phyloP scores from a whole-genome alignment of 2,888 invertebrate genomes.

The Antitype chi region DNA sequence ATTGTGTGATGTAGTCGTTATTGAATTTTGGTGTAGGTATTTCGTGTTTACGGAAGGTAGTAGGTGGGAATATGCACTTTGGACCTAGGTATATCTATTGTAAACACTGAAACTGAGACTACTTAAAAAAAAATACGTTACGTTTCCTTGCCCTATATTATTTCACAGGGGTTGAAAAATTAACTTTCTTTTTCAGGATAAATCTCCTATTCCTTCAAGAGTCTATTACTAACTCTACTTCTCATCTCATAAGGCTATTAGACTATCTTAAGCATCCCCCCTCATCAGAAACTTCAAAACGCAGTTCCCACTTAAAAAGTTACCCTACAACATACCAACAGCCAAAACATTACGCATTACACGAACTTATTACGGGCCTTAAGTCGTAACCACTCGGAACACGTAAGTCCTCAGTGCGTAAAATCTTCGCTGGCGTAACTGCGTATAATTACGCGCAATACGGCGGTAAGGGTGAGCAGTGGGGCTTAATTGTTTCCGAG shows the following conservation, averaged over 20 bases:
- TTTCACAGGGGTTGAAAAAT: not conserved
- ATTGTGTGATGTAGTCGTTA: slow-evolving; percentile 57
- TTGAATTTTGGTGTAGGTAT: slow-evolving; percentile 27
- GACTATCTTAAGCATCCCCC: slow-evolving; percentile 33
- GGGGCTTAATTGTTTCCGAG: slow-evolving; percentile 84
- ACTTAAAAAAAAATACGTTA: not conserved
- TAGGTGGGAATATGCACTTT: not conserved
- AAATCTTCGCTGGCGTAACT: slow-evolving; percentile 85
- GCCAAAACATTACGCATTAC: slow-evolving; percentile 68
- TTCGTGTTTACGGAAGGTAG: too few relatives aligned
- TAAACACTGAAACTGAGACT: not conserved
- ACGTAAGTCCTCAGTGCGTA: slow-evolving; percentile 81
- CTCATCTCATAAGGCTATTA: slow-evolving; percentile 5
- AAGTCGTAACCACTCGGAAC: slow-evolving; percentile 68
- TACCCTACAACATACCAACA: slow-evolving; percentile 49
- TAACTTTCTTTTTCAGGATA: not conserved
- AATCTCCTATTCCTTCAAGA: not conserved
- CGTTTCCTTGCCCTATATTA: not conserved
- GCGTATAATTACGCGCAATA: slow-evolving; percentile 84
- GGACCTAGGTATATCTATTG: not conserved
- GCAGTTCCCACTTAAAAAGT: slow-evolving; percentile 54
- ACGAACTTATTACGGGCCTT: slow-evolving; percentile 76
- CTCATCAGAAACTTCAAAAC: slow-evolving; percentile 31
- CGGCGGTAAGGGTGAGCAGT: slow-evolving; percentile 69
- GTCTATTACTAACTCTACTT: not conserved